Evolutionary conservation across 2,797 vertebrate genomes (phyloP), one percentile per base, ranked within the genome.

Genomic region (Pangasius larnaudii): DNA sequence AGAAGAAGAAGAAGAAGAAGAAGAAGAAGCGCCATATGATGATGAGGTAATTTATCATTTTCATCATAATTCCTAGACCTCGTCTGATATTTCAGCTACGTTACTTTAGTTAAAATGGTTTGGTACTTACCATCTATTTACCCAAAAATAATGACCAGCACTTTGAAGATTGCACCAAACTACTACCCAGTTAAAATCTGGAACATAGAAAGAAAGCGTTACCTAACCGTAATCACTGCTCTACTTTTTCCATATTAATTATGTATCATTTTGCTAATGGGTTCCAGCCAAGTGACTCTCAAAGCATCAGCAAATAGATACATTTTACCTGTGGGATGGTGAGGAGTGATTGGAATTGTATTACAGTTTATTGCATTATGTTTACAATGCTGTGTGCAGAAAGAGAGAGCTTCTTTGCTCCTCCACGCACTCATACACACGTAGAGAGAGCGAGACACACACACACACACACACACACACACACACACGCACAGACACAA

Each of bases 331-430:
- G 85, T 87, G 72, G 56, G 63, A 79, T 53, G 14, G 58, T 58
- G n/a, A 75, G 51, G 71, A 39, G 72, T 88, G 75, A 75, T 24
- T 89, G 74, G 63, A 89, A 86, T 88, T 90, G 24, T 67, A 71
- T 80, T 85, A 61, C 79, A 65, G 33, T 89, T 90, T 89, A 90
- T 88, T 87, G 85, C 82, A 85, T 90, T 83, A 88, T 88, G 30
- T 86, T 91, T 86, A 87, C 80, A 85, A 89, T 81, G 51, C 85
- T 61, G 88, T 80, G 88, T 42, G 46, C 83, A 87, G 78, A 88
- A 39, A 72, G 81, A 84, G 36, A 69, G n/a, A 16, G 83, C 30
- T 83, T 63, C 63, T 69, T 87, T 63, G 36, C 72, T 81, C 67
- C 77, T 71, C 1, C 19, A 24, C 46, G 24, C 36, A 10, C 83